phyloP scores from a whole-genome alignment of 2,113 vertebrate genomes.

The Poeciliopsis prolifica region DNA sequence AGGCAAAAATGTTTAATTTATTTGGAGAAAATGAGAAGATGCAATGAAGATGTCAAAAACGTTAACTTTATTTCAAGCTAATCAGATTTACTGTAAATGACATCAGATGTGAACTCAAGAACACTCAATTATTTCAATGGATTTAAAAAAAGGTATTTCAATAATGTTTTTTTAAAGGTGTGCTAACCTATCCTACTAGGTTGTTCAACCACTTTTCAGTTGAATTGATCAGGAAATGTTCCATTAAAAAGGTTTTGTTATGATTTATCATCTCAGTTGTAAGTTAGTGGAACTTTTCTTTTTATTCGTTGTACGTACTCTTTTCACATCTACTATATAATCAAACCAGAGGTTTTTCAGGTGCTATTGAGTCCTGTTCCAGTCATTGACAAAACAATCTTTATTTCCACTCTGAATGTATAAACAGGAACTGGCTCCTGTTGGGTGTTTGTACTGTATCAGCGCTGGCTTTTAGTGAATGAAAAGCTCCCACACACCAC shows the following conservation, averaged over 20 bases:
- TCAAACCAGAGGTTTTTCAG: not conserved
- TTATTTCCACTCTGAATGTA: not conserved
- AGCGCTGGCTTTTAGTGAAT: conserved; percentile 46
- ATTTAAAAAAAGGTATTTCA: not conserved
- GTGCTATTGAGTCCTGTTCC: not conserved
- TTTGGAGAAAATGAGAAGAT: too few relatives aligned
- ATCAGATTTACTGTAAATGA: too few relatives aligned
- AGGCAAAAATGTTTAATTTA: too few relatives aligned
- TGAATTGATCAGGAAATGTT: not conserved
- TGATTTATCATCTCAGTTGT: not conserved
- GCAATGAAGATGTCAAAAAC: too few relatives aligned
- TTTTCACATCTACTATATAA: not conserved
- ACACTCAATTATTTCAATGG: too few relatives aligned
- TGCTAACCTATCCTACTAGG: not conserved
- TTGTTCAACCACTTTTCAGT: not conserved
- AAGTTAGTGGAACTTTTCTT: not conserved
- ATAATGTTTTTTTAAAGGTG: not conserved
- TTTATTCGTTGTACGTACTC: not conserved
- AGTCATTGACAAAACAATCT: not conserved
- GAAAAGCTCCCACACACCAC: conserved; percentile 35
- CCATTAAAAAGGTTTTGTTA: not conserved
- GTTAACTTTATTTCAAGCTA: too few relatives aligned
- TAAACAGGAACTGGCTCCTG: not conserved
- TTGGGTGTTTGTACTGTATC: conserved; percentile 4
- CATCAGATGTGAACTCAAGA: too few relatives aligned